phyloP scores from a whole-genome alignment of 2,888 invertebrate genomes.

The Drosophila neonasuta region DNA sequence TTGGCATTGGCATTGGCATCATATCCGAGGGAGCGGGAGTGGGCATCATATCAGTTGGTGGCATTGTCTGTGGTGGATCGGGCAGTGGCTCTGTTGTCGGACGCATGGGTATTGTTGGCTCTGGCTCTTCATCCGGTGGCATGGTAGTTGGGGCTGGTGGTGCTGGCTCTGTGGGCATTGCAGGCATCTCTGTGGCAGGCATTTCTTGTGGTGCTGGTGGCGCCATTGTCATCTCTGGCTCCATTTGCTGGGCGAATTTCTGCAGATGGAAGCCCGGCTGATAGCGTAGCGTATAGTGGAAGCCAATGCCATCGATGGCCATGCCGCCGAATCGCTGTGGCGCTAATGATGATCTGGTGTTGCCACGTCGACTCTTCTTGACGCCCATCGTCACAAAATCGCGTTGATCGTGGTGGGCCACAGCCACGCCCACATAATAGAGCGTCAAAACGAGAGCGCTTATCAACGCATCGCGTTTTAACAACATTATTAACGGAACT shows the following conservation, averaged over 20 bases:
- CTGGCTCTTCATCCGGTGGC: conserved; percentile 48
- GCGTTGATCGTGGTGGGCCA: conserved; percentile 28
- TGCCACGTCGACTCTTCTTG: conserved; percentile 28
- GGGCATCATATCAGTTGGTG: conserved; percentile 38
- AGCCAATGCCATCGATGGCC: conserved; percentile 53
- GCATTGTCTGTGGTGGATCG: conserved; percentile 21
- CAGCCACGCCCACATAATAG: conserved; percentile 69
- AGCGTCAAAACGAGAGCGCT: conserved; percentile 69
- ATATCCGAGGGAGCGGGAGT: conserved; percentile 5
- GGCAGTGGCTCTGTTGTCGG: conserved; percentile 40
- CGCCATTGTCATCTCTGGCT: conserved; percentile 37
- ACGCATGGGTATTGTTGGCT: conserved; percentile 64
- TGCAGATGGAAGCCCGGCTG: conserved; percentile 67
- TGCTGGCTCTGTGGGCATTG: conserved; percentile 29
- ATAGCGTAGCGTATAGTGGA: conserved; percentile 72
- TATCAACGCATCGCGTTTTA: conserved; percentile 70
- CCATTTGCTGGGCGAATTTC: conserved; percentile 66
- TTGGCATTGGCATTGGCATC: conserved; percentile 18
- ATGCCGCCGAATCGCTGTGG: conserved; percentile 46
- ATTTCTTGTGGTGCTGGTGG: conserved; percentile 31
- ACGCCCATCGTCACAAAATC: conserved; percentile 70
- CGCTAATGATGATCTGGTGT: conserved; percentile 4
- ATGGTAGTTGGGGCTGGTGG: conserved; percentile 36
- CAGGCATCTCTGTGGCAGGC: conserved; percentile 37
- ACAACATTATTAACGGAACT: conserved; percentile 80